phyloP scores from a whole-genome alignment of 2,113 vertebrate genomes.

The Ivindomyrus marchei region DNA sequence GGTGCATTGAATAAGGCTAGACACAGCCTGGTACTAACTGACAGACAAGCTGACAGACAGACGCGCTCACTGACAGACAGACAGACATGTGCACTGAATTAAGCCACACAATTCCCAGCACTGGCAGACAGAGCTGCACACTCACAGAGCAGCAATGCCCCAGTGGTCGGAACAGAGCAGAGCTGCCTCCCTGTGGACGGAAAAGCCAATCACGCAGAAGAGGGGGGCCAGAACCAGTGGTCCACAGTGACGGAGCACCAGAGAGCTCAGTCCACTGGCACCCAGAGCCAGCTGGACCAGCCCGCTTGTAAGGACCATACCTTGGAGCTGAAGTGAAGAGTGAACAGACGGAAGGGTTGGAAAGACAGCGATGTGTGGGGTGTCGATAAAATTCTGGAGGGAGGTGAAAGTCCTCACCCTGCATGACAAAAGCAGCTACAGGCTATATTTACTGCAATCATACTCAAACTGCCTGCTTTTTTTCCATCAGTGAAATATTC shows the following conservation, averaged over 20 bases:
- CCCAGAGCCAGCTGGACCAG: slow-evolving; percentile 63
- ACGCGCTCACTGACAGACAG: background rate
- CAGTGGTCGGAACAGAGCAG: slow-evolving; percentile 71
- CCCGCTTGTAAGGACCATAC: slow-evolving; percentile 65
- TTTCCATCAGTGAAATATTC: background rate
- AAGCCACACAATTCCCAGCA: background rate
- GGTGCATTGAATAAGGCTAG: too few species aligned
- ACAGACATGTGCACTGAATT: background rate
- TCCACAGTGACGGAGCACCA: slow-evolving; percentile 49
- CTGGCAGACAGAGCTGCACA: slow-evolving; percentile 20
- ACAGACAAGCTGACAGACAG: background rate
- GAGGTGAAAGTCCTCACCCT: background rate
- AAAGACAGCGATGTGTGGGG: background rate
- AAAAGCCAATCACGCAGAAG: slow-evolving; percentile 70
- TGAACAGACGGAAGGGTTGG: background rate
- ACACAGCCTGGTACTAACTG: too few species aligned
- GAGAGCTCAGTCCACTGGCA: slow-evolving; percentile 53
- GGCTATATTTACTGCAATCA: background rate
- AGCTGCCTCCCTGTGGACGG: slow-evolving; percentile 68
- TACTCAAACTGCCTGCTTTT: background rate
- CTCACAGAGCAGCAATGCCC: slow-evolving; percentile 68
- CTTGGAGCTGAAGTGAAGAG: slow-evolving; percentile 50
- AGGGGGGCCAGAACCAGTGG: slow-evolving; percentile 74
- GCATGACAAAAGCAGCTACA: background rate
- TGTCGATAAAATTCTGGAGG: background rate